phyloP scores from a whole-genome alignment of 1,140 invertebrate genomes.

The Phocides pigmalion region DNA sequence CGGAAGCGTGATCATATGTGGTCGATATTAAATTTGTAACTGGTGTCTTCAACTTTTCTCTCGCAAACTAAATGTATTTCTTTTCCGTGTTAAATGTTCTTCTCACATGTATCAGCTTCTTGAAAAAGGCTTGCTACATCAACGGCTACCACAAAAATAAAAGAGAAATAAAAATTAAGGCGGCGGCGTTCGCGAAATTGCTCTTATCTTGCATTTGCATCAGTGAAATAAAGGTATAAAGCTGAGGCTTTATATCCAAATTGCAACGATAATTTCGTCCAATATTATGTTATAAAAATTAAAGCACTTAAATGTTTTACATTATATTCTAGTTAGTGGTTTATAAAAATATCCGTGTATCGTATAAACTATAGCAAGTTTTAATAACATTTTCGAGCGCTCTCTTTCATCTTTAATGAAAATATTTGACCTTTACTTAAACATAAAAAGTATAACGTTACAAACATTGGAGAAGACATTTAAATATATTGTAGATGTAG shows the following conservation, averaged over 20 bases:
- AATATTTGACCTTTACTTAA: too few relatives aligned
- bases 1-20: slow-evolving; percentile 7
- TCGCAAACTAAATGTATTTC: slow-evolving; percentile 13
- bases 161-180: slow-evolving; percentile 43
- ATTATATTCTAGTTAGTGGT: slow-evolving; percentile 20
- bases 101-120: slow-evolving; percentile 52
- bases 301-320: slow-evolving; percentile 23
- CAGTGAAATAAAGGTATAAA: slow-evolving; percentile 43
- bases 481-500: background rate
- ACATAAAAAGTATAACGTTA: background rate
- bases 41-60: slow-evolving; percentile 19
- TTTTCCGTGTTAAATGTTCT: slow-evolving; percentile 42
- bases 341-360: slow-evolving; percentile 1
- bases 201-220: slow-evolving; percentile 55
- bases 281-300: slow-evolving; percentile 34
- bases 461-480: background rate
- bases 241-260: slow-evolving; percentile 42
- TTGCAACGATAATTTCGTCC: slow-evolving; percentile 29
- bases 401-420: too few relatives aligned
- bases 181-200: slow-evolving; percentile 46
- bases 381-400: too few relatives aligned
- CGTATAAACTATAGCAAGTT: too few relatives aligned
- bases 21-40: slow-evolving; percentile 47
- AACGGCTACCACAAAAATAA: slow-evolving; percentile 50
- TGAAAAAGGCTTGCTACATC: slow-evolving; percentile 46